phyloP scores from a whole-genome alignment of 2,888 invertebrate genomes.

The Koerneria pararmatus region DNA sequence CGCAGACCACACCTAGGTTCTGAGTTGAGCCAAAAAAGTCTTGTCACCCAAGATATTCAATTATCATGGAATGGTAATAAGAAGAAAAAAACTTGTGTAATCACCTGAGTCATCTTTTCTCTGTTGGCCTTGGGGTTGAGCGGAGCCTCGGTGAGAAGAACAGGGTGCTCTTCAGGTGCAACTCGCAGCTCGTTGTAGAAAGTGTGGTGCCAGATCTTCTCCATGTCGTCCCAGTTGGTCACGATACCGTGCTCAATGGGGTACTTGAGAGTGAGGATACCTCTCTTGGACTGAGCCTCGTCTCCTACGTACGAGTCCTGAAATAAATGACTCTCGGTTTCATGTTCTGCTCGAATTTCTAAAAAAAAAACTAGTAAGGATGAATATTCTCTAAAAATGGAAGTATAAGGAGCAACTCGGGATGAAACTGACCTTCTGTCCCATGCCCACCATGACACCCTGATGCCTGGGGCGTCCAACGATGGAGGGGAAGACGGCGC shows the following conservation, averaged over 20 bases:
- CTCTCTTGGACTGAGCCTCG: constrained; percentile 67
- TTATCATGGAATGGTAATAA: not conserved
- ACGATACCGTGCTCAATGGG: constrained; percentile 95
- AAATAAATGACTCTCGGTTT: too few species aligned
- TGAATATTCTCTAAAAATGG: too few species aligned
- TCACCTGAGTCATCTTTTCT: constrained; percentile 80
- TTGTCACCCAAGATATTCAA: not conserved
- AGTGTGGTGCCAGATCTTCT: constrained; percentile 98
- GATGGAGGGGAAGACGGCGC: constrained; percentile 80
- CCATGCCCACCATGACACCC: constrained; percentile 64
- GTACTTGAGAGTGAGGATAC: constrained; percentile 89
- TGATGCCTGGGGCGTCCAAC: constrained; percentile 71
- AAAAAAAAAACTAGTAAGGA: too few species aligned
- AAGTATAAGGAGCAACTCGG: too few species aligned
- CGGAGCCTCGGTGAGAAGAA: constrained; percentile 85
- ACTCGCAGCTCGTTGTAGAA: constrained; percentile 96
- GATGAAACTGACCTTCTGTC: too few species aligned
- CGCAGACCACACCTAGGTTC: too few species aligned
- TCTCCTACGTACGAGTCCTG: constrained; percentile 63
- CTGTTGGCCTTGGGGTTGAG: constrained; percentile 90
- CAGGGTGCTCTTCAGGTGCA: constrained; percentile 89
- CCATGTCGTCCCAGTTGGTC: constrained; percentile 98
- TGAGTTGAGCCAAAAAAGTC: too few species aligned
- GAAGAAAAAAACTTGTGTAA: too few species aligned
- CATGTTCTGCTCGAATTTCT: too few species aligned